Evolutionary conservation across 1,140 invertebrate species (phyloP).

Genomic region (Drosophila insularis): DNA sequence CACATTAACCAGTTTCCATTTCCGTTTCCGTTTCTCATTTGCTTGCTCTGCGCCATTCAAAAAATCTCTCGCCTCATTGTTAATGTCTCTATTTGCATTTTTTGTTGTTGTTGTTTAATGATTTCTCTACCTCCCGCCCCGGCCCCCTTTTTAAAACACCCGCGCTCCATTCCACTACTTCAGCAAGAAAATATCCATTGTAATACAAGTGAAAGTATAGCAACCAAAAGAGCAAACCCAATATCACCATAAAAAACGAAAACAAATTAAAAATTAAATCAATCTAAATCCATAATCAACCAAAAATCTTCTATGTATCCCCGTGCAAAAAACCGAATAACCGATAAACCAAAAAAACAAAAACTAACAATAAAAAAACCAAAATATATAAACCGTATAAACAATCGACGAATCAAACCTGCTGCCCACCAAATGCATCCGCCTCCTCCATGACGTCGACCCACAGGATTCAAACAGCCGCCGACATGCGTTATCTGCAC

Average conservation of each 20-base stretch:
- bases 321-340: slow-evolving; percentile 54
- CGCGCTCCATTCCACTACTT: slow-evolving; percentile 49
- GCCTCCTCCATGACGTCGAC: background rate
- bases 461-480: slow-evolving; percentile 65
- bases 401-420: slow-evolving; percentile 22
- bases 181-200: slow-evolving; percentile 79
- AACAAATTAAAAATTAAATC: slow-evolving; percentile 38
- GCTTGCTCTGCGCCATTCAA: slow-evolving; percentile 62
- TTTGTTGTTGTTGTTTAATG: slow-evolving; percentile 56
- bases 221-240: slow-evolving; percentile 73
- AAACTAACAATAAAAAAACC: background rate
- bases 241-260: slow-evolving; percentile 40
- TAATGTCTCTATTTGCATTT: slow-evolving; percentile 27
- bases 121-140: slow-evolving; percentile 49
- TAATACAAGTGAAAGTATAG: slow-evolving; percentile 81
- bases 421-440: slow-evolving; percentile 26
- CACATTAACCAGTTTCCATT: slow-evolving; percentile 14
- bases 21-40: slow-evolving; percentile 63
- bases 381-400: slow-evolving; percentile 29
- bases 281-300: slow-evolving; percentile 36
- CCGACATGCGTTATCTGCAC: slow-evolving; percentile 73
- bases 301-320: slow-evolving; percentile 77
- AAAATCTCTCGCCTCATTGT: slow-evolving; percentile 12
- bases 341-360: slow-evolving; percentile 38
- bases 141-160: slow-evolving; percentile 44